Evolutionary conservation across 2,797 vertebrate genomes (phyloP).

Genomic region (Tamandua tetradactyla): DNA sequence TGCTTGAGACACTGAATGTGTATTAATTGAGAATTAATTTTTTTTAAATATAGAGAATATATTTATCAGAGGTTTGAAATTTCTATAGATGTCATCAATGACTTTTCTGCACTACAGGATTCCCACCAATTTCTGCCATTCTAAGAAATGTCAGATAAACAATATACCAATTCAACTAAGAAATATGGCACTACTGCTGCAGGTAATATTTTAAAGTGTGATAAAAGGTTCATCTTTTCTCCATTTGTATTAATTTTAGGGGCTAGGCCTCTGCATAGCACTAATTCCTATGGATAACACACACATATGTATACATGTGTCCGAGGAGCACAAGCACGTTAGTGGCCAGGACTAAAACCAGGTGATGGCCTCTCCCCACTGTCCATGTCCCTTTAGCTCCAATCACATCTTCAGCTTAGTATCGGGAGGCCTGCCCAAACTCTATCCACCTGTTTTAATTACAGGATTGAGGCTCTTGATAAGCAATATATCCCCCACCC

Average conservation of each 20-base stretch:
- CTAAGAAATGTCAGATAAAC: neutral
- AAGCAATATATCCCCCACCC: neutral
- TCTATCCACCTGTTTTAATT: neutral
- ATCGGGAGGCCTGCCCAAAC: neutral
- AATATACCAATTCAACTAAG: neutral
- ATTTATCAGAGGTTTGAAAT: conserved; percentile 6
- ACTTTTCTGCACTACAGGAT: neutral
- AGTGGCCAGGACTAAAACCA: neutral
- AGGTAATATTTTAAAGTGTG: neutral
- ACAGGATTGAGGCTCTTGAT: neutral
- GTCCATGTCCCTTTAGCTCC: neutral
- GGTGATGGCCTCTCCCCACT: neutral
- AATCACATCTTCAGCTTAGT: neutral
- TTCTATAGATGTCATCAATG: neutral
- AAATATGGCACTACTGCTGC: neutral
- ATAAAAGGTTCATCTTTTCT: neutral
- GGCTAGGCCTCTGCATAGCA: neutral
- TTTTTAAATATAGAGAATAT: neutral
- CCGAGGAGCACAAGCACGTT: neutral
- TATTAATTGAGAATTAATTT: neutral
- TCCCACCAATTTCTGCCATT: neutral
- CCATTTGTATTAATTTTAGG: neutral
- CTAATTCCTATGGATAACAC: neutral
- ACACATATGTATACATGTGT: neutral
- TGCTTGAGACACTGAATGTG: neutral